phyloP scores from a whole-genome alignment of 1,140 invertebrate genomes.

The Atta cephalotes region DNA sequence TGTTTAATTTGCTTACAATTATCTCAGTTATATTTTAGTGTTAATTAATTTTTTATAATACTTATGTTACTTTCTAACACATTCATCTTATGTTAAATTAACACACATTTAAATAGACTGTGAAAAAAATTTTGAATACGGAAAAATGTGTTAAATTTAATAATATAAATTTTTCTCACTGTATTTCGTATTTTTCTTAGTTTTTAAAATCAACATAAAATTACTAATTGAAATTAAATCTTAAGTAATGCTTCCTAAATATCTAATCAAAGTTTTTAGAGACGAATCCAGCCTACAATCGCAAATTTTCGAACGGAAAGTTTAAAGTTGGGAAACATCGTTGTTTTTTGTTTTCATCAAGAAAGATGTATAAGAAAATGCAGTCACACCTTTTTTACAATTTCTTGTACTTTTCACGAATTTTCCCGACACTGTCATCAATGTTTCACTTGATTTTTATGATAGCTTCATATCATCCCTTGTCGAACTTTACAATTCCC shows the following conservation, averaged over 20 bases:
- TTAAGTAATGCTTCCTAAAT: not conserved
- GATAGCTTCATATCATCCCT: conserved; percentile 29
- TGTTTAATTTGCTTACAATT: too few species aligned
- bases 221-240: too few species aligned
- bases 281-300: not conserved
- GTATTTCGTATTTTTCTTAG: too few species aligned
- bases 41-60: too few species aligned
- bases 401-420: conserved; percentile 30
- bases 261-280: not conserved
- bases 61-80: too few species aligned
- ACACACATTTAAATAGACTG: too few species aligned
- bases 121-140: too few species aligned
- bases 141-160: too few species aligned
- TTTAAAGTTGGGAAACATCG: not conserved
- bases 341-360: not conserved
- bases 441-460: conserved; percentile 49
- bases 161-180: too few species aligned
- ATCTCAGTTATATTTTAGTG: too few species aligned
- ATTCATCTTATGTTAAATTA: too few species aligned
- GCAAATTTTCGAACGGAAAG: not conserved
- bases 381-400: conserved; percentile 29
- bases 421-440: conserved; percentile 20
- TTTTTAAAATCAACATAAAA: too few species aligned
- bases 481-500: conserved; percentile 34
- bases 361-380: not conserved